Conservation (phyloP, 1,140 invertebrate genomes). For the Drosophila lowei region DNA sequence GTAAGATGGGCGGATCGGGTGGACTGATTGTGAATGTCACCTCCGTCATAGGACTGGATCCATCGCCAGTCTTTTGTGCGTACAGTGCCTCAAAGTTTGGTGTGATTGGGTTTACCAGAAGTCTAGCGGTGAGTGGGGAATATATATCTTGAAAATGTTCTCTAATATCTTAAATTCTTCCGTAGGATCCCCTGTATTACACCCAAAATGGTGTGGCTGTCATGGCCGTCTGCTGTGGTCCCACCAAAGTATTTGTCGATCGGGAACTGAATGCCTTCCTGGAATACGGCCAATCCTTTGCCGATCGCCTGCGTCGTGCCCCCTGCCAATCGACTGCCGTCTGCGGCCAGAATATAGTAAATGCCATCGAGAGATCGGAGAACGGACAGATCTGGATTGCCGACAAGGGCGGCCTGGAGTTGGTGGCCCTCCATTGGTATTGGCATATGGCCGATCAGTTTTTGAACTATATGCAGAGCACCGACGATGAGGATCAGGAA, state of each 20-base stretch:
- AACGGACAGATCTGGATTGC: slow-evolving; percentile 80
- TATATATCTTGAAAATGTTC: background rate
- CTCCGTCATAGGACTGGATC: slow-evolving; percentile 85
- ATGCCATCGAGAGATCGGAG: slow-evolving; percentile 65
- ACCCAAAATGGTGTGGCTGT: slow-evolving; percentile 75
- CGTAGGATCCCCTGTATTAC: slow-evolving; percentile 70
- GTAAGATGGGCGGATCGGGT: slow-evolving; percentile 85
- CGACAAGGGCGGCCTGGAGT: slow-evolving; percentile 68
- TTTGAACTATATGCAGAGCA: slow-evolving; percentile 61
- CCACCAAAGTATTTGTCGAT: slow-evolving; percentile 69
- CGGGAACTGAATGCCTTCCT: slow-evolving; percentile 61
- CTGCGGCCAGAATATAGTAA: slow-evolving; percentile 73
- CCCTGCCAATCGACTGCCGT: slow-evolving; percentile 63
- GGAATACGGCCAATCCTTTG: slow-evolving; percentile 69
- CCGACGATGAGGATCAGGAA: slow-evolving; percentile 44
- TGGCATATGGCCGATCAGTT: slow-evolving; percentile 76
- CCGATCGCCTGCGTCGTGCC: slow-evolving; percentile 67
- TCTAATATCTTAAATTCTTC: background rate
- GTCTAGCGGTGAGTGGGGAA: slow-evolving; percentile 63
- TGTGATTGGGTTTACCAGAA: slow-evolving; percentile 83
- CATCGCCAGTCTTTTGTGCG: slow-evolving; percentile 78
- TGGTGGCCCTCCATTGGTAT: slow-evolving; percentile 69
- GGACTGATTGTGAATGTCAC: slow-evolving; percentile 87
- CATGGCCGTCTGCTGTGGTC: slow-evolving; percentile 74
- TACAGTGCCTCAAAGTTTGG: slow-evolving; percentile 84